phyloP scores from a whole-genome alignment of 2,888 invertebrate species.

The Epistrophe grossulariae region DNA sequence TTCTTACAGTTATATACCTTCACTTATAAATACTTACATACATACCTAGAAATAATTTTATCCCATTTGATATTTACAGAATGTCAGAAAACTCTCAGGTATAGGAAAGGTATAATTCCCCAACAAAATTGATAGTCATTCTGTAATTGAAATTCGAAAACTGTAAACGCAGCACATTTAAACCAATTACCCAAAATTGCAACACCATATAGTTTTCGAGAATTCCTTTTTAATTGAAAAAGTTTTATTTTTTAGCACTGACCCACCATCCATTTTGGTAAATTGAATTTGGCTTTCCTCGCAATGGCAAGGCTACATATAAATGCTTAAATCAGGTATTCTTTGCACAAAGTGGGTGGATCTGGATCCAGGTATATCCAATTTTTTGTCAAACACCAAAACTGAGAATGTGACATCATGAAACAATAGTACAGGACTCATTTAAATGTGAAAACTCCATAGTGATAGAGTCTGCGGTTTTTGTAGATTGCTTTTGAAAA shows the following conservation, averaged over 20 bases:
- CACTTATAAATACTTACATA: too few relatives aligned
- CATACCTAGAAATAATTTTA: neutral
- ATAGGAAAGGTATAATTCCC: neutral
- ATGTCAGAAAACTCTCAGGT: neutral
- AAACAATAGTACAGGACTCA: neutral
- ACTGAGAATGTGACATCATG: conserved; percentile 10
- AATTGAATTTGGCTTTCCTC: conserved; percentile 51
- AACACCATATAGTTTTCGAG: conserved; percentile 4
- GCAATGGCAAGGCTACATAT: neutral
- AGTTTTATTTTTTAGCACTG: conserved; percentile 42
- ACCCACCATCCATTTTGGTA: conserved; percentile 22
- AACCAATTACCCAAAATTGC: conserved; percentile 31
- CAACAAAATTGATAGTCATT: neutral
- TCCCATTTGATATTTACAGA: neutral
- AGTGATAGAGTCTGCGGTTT: neutral
- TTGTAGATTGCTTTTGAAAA: conserved; percentile 7
- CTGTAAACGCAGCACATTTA: conserved; percentile 20
- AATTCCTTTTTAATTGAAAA: conserved; percentile 66
- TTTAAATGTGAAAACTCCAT: conserved; percentile 16
- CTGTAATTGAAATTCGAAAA: conserved; percentile 14
- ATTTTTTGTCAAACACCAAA: neutral
- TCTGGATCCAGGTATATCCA: neutral
- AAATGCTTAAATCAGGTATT: conserved; percentile 2
- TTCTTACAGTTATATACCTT: too few relatives aligned
- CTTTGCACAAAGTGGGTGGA: neutral